Evolutionary conservation across 1,140 invertebrate species (phyloP).

Genomic region (Achroia grisella): DNA sequence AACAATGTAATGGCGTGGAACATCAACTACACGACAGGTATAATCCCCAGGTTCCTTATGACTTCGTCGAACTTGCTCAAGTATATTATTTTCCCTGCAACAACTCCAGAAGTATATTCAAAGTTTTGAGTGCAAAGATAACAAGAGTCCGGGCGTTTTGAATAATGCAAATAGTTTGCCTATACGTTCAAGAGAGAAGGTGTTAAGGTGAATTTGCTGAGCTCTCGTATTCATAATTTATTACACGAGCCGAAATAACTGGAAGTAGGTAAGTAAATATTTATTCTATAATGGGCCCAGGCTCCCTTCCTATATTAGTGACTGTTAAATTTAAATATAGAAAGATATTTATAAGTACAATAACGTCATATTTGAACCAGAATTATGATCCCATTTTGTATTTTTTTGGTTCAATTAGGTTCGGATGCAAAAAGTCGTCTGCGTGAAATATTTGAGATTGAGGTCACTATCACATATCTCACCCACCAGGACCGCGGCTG

Average conservation of each 20-base stretch:
- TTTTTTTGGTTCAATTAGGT: too few relatives aligned
- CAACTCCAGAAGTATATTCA: constrained; percentile 36
- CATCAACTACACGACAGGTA: constrained; percentile 10
- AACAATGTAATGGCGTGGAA: constrained; percentile 19
- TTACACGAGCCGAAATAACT: not conserved
- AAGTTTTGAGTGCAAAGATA: constrained; percentile 54
- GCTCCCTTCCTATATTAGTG: too few relatives aligned
- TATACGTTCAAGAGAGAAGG: constrained; percentile 10
- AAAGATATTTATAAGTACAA: too few relatives aligned
- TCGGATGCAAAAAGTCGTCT: too few relatives aligned
- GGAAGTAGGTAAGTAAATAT: too few relatives aligned
- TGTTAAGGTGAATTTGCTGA: constrained; percentile 13
- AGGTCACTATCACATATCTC: too few relatives aligned
- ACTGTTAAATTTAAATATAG: too few relatives aligned
- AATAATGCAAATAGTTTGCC: constrained; percentile 49
- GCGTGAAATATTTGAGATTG: too few relatives aligned
- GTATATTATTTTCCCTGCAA: constrained; percentile 41
- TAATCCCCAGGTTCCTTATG: constrained; percentile 23
- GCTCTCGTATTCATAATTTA: constrained; percentile 8
- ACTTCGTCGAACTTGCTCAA: constrained; percentile 24
- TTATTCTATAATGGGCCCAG: too few relatives aligned
- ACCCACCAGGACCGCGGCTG: too few relatives aligned
- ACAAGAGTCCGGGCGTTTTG: constrained; percentile 36
- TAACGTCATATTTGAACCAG: too few relatives aligned
- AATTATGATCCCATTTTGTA: too few relatives aligned